phyloP scores from a whole-genome alignment of 2,797 vertebrate species.

The Acridotheres tristis region DNA sequence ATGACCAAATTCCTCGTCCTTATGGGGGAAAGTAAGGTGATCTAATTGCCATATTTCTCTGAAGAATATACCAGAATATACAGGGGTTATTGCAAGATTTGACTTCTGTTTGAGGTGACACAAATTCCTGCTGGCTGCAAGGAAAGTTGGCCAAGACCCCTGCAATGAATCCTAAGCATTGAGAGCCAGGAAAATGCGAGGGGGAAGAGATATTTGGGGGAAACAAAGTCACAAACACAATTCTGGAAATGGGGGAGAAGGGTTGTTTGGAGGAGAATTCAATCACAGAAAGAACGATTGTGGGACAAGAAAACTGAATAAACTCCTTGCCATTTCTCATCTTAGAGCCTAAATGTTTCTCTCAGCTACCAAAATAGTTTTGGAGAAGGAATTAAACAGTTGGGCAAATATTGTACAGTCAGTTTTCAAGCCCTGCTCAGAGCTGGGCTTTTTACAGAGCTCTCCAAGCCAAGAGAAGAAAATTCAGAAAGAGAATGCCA shows the following conservation, averaged over 20 bases:
- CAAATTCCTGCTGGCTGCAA: neutral
- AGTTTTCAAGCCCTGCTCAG: neutral
- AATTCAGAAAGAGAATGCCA: neutral
- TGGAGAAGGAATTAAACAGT: neutral
- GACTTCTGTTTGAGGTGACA: neutral
- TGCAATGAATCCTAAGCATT: neutral
- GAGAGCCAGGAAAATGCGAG: neutral
- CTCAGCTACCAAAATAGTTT: neutral
- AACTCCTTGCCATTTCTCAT: neutral
- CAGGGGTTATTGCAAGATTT: neutral
- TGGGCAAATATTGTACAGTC: neutral
- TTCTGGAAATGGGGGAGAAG: neutral
- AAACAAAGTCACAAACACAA: neutral
- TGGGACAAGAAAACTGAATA: neutral
- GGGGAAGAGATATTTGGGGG: neutral
- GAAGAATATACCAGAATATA: neutral
- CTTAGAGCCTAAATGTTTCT: neutral
- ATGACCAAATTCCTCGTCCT: neutral
- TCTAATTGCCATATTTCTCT: neutral
- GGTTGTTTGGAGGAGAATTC: neutral
- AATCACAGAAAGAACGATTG: neutral
- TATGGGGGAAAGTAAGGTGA: neutral
- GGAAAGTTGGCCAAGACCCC: neutral
- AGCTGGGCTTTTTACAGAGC: neutral
- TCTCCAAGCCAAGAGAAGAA: neutral